Evolutionary conservation across 2,888 invertebrate species (phyloP).

Genomic region (Drosophila maculinotata): DNA sequence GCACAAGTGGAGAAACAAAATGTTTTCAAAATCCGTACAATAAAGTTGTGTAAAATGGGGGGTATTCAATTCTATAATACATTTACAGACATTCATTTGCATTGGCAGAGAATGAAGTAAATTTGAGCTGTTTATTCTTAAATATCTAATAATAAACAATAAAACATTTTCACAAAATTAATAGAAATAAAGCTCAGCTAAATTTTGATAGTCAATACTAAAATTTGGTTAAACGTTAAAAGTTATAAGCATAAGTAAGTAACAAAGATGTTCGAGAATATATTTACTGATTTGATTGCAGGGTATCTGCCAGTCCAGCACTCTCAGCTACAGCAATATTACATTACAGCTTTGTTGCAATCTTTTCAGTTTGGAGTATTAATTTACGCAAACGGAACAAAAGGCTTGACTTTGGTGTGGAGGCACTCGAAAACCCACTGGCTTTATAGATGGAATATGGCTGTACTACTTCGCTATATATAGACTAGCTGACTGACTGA

Average conservation of each 20-base stretch:
- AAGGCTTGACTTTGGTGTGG: constrained; percentile 57
- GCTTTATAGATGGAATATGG: constrained; percentile 21
- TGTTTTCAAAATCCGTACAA: not conserved
- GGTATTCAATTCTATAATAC: not conserved
- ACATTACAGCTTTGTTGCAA: not conserved
- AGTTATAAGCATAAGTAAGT: no score
- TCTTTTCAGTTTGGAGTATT: constrained; percentile 30
- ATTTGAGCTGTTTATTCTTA: no score
- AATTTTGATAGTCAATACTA: no score
- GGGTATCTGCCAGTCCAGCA: constrained; percentile 1
- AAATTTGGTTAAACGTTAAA: no score
- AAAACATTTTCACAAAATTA: no score
- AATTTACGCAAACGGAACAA: constrained; percentile 53
- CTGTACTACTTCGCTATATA: constrained; percentile 1
- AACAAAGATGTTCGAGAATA: not conserved
- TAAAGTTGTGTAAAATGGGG: not conserved
- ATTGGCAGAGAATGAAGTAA: no score
- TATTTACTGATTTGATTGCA: not conserved
- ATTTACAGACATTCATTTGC: no score
- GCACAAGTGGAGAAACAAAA: not conserved
- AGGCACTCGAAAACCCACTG: constrained; percentile 13
- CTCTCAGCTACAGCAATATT: not conserved
- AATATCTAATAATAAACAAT: no score
- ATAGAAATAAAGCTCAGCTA: no score
- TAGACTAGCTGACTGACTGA: constrained; percentile 9